Evolutionary conservation across 2,797 vertebrate genomes (phyloP).

Genomic region (Melanotaenia maccullochi): DNA sequence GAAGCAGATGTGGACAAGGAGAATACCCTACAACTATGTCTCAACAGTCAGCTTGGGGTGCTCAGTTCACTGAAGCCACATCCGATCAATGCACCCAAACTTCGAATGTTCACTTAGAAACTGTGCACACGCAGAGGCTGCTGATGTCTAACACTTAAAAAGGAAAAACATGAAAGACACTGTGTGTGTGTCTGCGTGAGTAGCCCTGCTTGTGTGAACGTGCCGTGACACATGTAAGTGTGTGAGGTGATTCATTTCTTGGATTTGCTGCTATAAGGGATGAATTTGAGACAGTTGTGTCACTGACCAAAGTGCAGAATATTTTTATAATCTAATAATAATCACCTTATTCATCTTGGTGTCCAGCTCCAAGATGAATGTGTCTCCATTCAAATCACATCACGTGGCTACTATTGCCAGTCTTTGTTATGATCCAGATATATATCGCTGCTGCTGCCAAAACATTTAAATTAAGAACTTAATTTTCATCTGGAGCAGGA

Average conservation of each 20-base stretch:
- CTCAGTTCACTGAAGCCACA: conserved; percentile 42
- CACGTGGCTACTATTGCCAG: neutral
- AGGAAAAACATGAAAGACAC: neutral
- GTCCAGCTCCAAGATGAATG: conserved; percentile 3
- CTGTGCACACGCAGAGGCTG: conserved; percentile 6
- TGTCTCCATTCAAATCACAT: neutral
- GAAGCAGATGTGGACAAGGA: conserved; percentile 74
- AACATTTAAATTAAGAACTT: neutral
- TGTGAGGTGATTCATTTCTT: conserved; percentile 22
- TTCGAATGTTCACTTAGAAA: neutral
- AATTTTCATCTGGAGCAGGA: neutral
- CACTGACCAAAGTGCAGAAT: conserved; percentile 14
- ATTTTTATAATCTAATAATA: conserved; percentile 6
- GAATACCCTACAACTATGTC: conserved; percentile 53
- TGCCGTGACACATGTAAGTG: neutral
- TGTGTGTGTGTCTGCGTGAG: neutral
- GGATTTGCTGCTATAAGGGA: neutral
- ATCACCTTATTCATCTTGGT: neutral
- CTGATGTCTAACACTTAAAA: neutral
- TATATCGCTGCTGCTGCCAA: neutral
- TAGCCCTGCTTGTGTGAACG: neutral
- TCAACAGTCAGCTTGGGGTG: conserved; percentile 53
- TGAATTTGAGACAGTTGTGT: conserved; percentile 10
- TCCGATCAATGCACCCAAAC: conserved; percentile 41
- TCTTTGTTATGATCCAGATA: neutral